Conservation (phyloP, 2,888 invertebrate species). For the Beris morrisii region DNA sequence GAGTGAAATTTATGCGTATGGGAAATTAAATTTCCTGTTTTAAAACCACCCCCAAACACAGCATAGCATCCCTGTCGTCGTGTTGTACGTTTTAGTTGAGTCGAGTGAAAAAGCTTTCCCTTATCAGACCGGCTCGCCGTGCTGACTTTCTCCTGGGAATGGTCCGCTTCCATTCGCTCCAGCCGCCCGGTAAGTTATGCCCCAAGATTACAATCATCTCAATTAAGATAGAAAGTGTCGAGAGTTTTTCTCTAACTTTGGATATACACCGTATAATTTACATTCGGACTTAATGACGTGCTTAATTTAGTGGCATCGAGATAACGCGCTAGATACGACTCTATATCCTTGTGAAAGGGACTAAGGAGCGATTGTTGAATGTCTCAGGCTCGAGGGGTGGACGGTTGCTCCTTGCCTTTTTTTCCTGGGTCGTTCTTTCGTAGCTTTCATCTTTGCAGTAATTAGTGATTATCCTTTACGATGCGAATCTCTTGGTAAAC, state of each 20-base stretch:
- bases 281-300: conserved; percentile 40
- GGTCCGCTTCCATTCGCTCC: conserved; percentile 4
- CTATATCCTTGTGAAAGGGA: neutral
- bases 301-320: conserved; percentile 40
- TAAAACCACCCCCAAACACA: conserved; percentile 15
- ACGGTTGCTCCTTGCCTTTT: neutral
- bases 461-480: conserved; percentile 10
- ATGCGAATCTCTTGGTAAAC: conserved; percentile 9
- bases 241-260: conserved; percentile 25
- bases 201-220: conserved; percentile 32
- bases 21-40: conserved; percentile 44
- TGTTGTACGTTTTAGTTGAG: conserved; percentile 6
- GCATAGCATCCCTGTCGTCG: neutral
- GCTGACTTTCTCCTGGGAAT: conserved; percentile 1
- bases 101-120: conserved; percentile 11
- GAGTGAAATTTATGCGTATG: conserved; percentile 43
- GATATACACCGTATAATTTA: conserved; percentile 26
- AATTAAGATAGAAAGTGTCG: conserved; percentile 35
- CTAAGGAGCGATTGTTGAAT: conserved; percentile 6
- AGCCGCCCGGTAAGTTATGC: conserved; percentile 26
- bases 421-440: neutral
- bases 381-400: neutral
- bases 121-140: conserved; percentile 10
- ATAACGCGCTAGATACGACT: conserved; percentile 30
- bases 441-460: conserved; percentile 6